phyloP scores from a whole-genome alignment of 2,113 vertebrate genomes.

The Saccopteryx leptura region DNA sequence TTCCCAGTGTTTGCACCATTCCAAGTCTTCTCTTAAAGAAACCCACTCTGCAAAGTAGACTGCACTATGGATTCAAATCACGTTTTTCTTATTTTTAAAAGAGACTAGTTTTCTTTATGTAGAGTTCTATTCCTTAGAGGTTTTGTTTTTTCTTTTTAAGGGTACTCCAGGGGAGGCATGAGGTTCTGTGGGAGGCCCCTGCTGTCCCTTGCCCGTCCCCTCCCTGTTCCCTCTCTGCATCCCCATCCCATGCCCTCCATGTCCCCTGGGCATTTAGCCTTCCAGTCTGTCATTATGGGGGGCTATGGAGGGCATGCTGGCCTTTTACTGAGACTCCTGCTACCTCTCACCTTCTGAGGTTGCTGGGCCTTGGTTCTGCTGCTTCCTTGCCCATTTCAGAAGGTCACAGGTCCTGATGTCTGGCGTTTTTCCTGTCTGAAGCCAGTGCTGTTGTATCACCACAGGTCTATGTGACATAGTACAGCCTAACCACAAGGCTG shows the following conservation, averaged over 20 bases:
- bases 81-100: neutral
- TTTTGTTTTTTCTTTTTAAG: neutral
- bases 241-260: neutral
- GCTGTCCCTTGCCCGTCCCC: neutral
- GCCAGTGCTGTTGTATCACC: neutral
- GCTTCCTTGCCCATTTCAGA: neutral
- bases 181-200: neutral
- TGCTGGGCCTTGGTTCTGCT: neutral
- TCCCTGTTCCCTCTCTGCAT: too few relatives aligned
- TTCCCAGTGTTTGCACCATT: conserved; percentile 17
- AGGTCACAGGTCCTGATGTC: neutral
- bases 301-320: neutral
- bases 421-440: neutral
- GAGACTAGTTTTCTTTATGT: conserved; percentile 75
- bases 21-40: conserved; percentile 58
- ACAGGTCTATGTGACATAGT: neutral
- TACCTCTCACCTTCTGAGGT: neutral
- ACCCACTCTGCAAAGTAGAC: neutral
- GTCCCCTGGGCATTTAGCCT: neutral
- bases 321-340: neutral
- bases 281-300: neutral
- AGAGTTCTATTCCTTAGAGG: conserved; percentile 32
- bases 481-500: neutral
- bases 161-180: neutral
- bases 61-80: conserved; percentile 67